Evolutionary conservation across 1,140 invertebrate species (phyloP).

Genomic region (Nasonia vitripennis): DNA sequence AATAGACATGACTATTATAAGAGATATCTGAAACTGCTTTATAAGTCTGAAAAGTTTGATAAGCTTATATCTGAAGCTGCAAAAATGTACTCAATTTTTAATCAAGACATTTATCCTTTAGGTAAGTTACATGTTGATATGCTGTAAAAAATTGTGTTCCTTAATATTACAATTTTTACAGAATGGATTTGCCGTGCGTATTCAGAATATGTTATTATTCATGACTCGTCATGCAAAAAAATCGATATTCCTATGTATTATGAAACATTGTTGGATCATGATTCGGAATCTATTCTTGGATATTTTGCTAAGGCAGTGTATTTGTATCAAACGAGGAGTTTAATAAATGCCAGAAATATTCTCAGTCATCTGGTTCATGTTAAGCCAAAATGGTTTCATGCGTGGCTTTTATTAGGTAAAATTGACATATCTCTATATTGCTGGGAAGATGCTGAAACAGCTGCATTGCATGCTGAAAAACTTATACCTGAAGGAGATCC

Average conservation of each 20-base stretch:
- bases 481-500: constrained; percentile 59
- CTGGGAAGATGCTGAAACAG: constrained; percentile 77
- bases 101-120: constrained; percentile 73
- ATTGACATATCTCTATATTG: constrained; percentile 77
- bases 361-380: constrained; percentile 66
- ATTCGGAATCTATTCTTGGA: constrained; percentile 78
- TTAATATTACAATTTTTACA: constrained; percentile 52
- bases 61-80: constrained; percentile 73
- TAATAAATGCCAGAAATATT: constrained; percentile 76
- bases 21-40: constrained; percentile 77
- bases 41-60: constrained; percentile 71
- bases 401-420: constrained; percentile 73
- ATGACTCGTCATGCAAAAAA: constrained; percentile 61
- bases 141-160: constrained; percentile 24
- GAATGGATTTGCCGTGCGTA: constrained; percentile 80
- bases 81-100: constrained; percentile 74
- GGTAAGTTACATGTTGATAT: constrained; percentile 58
- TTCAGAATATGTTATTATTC: constrained; percentile 72
- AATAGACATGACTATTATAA: constrained; percentile 73
- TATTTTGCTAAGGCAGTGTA: constrained; percentile 78
- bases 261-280: constrained; percentile 71
- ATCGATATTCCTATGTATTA: constrained; percentile 74
- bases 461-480: constrained; percentile 71
- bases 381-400: constrained; percentile 67
- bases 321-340: constrained; percentile 73